Base-by-base conservation (phyloP, 64 coral and sea anemone genomes). In the Montipora foliosa region DNA sequence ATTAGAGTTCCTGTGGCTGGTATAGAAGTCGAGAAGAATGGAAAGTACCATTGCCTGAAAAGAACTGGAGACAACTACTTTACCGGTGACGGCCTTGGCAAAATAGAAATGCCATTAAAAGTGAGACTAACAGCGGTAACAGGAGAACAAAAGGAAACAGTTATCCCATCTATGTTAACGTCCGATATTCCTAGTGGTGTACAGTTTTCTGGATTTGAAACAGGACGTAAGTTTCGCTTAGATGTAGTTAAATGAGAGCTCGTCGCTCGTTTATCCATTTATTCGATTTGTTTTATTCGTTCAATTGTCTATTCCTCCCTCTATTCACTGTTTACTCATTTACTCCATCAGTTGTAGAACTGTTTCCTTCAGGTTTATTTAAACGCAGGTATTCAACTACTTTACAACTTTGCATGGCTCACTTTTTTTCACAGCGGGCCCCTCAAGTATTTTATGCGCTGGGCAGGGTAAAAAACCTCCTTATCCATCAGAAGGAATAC, bases 21-120 rank as follows among this genome's bases (percentile, higher is more conserved):
- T 14, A 93, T 96, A 25, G 95, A 96, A 55, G 90, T 96, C 5
- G 69, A 89, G 16, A 96, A 96, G 69, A 93, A 96, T 73, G 90
- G 87, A 44, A 93, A 79, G 45, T 92, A 92, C 29, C 78, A 84
- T 17, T 96, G 95, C 46, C 51, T 96, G 4, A 96, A 90, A 37
- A 81, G 95, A n/a, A 90, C 72, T n/a, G 44, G 29, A 72, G 91
- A 96, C 75, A 96, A 96, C 52, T 90, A 90, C 66, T 96, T 96
- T 87, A 37, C 83, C 2, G 85, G 73, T 4, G 79, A 79, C 19
- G 80, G 91, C 12, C 80, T 93, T 0, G 95, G 95, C n/a, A 79
- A 93, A 74, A 45, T 96, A 1, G 73, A 79, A 4, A 80, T 96
- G 74, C 95, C 95, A 14, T 81, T 96, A 62, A 96, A 45, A 73